phyloP scores from a whole-genome alignment of 2,888 invertebrate genomes.

The Prosapia bicincta region DNA sequence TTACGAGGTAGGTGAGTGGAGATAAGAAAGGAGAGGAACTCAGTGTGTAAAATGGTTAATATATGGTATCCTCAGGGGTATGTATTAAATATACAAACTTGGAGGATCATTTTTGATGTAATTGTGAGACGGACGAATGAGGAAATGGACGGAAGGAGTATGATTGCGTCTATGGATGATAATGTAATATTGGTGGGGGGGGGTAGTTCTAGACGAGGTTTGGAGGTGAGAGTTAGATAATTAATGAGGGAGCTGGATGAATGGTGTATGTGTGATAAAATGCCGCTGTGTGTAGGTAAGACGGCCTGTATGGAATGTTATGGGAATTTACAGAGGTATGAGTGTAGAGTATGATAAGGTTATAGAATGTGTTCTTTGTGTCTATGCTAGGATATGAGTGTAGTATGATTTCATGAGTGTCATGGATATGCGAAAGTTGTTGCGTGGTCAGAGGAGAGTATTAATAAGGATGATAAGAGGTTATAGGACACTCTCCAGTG shows the following conservation, averaged over 20 bases:
- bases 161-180: neutral
- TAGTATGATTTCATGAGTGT: neutral
- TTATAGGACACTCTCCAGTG: neutral
- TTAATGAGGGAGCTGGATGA: neutral
- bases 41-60: neutral
- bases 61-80: neutral
- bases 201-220: neutral
- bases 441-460: neutral
- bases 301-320: neutral
- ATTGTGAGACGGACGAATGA: neutral
- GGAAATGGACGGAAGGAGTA: no score
- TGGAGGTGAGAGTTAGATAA: neutral
- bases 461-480: neutral
- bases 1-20: neutral
- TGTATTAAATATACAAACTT: neutral
- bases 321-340: neutral
- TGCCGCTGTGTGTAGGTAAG: neutral
- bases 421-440: neutral
- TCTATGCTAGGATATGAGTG: neutral
- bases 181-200: neutral
- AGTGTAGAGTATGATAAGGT: neutral
- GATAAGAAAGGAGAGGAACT: neutral
- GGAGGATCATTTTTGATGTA: neutral
- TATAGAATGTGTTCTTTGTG: neutral
- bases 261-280: neutral